phyloP scores from a whole-genome alignment of 2,113 vertebrate genomes.

The Solea senegalensis region DNA sequence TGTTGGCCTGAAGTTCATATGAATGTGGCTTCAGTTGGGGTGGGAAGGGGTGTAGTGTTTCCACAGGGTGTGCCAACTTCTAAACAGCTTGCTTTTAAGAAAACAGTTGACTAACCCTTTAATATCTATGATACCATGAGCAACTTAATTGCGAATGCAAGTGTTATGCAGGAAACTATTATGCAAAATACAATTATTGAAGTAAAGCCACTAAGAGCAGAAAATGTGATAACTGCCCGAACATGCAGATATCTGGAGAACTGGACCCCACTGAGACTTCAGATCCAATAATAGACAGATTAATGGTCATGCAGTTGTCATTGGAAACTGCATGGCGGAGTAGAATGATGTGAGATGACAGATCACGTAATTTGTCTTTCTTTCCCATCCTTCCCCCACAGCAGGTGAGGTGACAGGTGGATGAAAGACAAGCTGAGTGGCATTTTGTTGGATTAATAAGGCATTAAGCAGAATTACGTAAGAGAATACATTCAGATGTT shows the following conservation, averaged over 20 bases:
- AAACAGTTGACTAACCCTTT: neutral
- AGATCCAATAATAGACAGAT: slow-evolving; percentile 20
- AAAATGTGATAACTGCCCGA: slow-evolving; percentile 34
- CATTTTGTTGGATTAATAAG: neutral
- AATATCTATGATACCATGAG: neutral
- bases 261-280: slow-evolving; percentile 9
- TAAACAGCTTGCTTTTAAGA: neutral
- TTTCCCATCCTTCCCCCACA: neutral
- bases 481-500: slow-evolving; percentile 4
- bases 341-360: slow-evolving; percentile 41
- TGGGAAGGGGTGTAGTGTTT: neutral
- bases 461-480: slow-evolving; percentile 20
- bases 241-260: slow-evolving; percentile 17
- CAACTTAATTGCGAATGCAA: slow-evolving; percentile 12
- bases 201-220: slow-evolving; percentile 13
- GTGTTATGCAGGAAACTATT: slow-evolving; percentile 4
- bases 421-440: slow-evolving; percentile 9
- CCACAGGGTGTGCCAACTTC: neutral
- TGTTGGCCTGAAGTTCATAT: neutral
- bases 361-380: slow-evolving; percentile 46
- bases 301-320: slow-evolving; percentile 19
- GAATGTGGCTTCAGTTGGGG: neutral
- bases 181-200: slow-evolving; percentile 12
- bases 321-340: neutral
- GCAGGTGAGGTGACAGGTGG: slow-evolving; percentile 9